These are phyloP conservation scores for Toxotes jaculatrix DNA, from an alignment of 2,113 vertebrate genomes.

Conservation along the genomic window DNA sequence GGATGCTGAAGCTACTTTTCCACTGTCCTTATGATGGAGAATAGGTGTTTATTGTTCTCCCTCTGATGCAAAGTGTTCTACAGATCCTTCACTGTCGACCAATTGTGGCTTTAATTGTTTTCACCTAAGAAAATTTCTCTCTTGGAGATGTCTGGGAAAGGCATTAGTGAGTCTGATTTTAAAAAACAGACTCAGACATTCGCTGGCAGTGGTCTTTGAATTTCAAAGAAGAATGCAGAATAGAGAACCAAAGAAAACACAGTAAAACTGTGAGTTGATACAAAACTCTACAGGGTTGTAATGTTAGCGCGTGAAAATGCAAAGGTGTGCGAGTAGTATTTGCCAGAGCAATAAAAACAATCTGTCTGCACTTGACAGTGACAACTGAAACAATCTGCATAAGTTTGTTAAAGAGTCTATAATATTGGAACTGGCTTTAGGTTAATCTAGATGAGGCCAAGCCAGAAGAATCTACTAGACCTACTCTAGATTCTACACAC, in stretches of 20 bases:
- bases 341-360: constrained; percentile 8
- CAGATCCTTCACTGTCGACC: constrained; percentile 7
- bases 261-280: constrained; percentile 1
- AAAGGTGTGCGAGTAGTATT: background rate
- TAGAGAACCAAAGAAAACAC: constrained; percentile 42
- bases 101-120: background rate
- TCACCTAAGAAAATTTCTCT: background rate
- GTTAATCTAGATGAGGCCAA: background rate
- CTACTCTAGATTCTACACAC: background rate
- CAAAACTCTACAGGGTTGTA: background rate
- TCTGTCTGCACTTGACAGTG: background rate
- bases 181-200: constrained; percentile 7
- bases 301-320: constrained; percentile 13
- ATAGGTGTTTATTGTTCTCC: background rate
- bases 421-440: background rate
- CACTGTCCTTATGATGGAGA: background rate
- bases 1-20: background rate
- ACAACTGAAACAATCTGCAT: background rate
- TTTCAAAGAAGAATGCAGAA: constrained; percentile 5
- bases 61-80: background rate
- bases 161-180: constrained; percentile 27
- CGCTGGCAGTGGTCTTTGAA: background rate
- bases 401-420: background rate
- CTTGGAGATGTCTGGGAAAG: constrained; percentile 25
- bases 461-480: background rate